Conservation (phyloP, 1,140 invertebrate genomes). For the Pogonomyrmex barbatus region DNA sequence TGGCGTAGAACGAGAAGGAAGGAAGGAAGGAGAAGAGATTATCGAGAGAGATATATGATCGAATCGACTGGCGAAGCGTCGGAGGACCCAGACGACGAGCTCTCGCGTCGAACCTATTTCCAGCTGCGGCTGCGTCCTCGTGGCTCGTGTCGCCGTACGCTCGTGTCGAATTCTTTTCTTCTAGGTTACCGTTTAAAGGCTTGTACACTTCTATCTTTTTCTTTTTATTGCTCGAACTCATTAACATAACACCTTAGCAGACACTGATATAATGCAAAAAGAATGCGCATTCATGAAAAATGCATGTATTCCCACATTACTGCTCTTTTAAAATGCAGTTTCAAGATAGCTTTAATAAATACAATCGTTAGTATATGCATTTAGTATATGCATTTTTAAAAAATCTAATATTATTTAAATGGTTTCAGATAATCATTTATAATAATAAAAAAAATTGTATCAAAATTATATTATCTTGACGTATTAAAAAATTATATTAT, state of each 20-base stretch:
- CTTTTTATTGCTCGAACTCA: not conserved
- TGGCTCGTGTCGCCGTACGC: constrained; percentile 52
- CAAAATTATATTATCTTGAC: not conserved
- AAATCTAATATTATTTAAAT: not conserved
- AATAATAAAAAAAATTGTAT: not conserved
- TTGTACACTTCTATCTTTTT: not conserved
- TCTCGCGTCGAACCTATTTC: constrained; percentile 72
- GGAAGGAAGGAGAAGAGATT: not conserved
- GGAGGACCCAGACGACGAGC: constrained; percentile 70
- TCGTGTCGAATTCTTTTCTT: constrained; percentile 56
- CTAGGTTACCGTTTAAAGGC: constrained; percentile 24
- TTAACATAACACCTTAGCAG: not conserved
- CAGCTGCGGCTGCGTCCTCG: constrained; percentile 69
- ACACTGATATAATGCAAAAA: not conserved
- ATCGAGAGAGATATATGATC: constrained; percentile 42
- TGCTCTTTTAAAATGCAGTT: not conserved
- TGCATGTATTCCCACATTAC: not conserved
- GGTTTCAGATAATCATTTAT: not conserved
- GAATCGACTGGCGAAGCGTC: constrained; percentile 44
- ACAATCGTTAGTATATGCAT: no score
- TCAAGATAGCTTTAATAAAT: not conserved
- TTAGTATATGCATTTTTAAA: not conserved
- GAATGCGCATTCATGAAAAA: not conserved
- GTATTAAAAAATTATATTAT: not conserved
- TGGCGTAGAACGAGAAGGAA: not conserved